A percentile compares a stretch with the other conserved stretches of the same genome.
These are phyloP conservation scores for Drosophila niveifrons DNA, from an alignment of 2,888 invertebrate species.

Conservation along the genomic window DNA sequence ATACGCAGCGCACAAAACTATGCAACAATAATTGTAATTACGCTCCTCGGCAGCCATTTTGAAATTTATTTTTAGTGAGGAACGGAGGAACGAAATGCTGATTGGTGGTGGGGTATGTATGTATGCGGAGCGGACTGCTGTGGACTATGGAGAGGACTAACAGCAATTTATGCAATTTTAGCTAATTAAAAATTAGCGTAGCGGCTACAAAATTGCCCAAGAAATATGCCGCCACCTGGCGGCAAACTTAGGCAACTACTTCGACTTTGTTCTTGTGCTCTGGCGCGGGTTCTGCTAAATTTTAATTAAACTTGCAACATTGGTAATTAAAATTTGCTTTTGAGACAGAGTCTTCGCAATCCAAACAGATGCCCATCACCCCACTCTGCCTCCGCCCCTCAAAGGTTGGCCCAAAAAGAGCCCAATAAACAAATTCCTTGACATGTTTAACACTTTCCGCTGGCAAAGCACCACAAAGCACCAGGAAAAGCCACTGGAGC, in stretches of 20 bases:
- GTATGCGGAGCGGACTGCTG: background rate
- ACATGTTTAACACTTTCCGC: slow-evolving; percentile 83
- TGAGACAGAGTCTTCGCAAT: slow-evolving; percentile 33
- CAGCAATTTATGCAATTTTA: slow-evolving; percentile 74
- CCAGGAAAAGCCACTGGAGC: slow-evolving; percentile 60
- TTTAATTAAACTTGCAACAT: slow-evolving; percentile 74
- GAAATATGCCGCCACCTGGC: slow-evolving; percentile 62
- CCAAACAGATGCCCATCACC: slow-evolving; percentile 64
- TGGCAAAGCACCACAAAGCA: slow-evolving; percentile 57
- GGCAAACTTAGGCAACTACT: slow-evolving; percentile 30
- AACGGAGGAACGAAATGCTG: background rate
- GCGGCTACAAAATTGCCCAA: slow-evolving; percentile 50
- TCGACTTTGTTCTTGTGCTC: background rate
- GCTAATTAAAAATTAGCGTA: slow-evolving; percentile 79
- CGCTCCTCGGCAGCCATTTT: slow-evolving; percentile 69
- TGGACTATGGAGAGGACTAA: slow-evolving; percentile 16
- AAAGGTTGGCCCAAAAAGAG: slow-evolving; percentile 43
- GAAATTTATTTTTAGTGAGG: slow-evolving; percentile 55
- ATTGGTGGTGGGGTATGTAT: background rate
- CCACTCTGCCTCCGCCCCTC: background rate
- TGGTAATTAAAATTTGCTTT: slow-evolving; percentile 76
- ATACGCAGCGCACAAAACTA: slow-evolving; percentile 64
- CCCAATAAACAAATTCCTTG: slow-evolving; percentile 82
- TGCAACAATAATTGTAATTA: slow-evolving; percentile 78
- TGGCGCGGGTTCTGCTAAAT: slow-evolving; percentile 59